Evolutionary conservation across 2,797 vertebrate species (phyloP).

Genomic region (Tarsius wallacei): DNA sequence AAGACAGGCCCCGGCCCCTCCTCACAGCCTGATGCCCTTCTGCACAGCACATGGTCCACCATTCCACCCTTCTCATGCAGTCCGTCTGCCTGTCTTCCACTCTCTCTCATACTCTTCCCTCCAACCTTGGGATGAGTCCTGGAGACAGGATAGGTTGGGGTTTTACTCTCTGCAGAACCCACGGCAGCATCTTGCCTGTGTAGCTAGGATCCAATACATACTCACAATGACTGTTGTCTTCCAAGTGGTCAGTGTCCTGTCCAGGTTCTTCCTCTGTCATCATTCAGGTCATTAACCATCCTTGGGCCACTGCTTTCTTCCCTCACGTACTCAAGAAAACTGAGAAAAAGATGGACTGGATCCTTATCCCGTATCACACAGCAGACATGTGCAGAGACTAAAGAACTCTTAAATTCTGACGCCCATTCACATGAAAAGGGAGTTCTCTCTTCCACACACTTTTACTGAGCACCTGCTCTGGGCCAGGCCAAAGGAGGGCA

Average conservation of each 20-base stretch:
- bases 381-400: neutral
- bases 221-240: neutral
- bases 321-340: too few relatives aligned
- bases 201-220: neutral
- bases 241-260: neutral
- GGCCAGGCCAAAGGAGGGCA: neutral
- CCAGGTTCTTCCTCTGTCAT: accelerated
- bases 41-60: accelerated
- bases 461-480: neutral
- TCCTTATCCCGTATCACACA: too few relatives aligned
- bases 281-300: neutral
- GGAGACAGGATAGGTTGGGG: neutral
- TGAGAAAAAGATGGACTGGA: too few relatives aligned
- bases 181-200: neutral
- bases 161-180: neutral
- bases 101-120: too few relatives aligned
- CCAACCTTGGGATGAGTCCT: neutral
- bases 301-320: neutral
- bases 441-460: neutral
- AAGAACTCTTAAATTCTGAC: neutral
- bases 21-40: accelerated
- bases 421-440: too few relatives aligned
- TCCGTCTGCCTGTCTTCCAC: accelerated
- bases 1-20: neutral
- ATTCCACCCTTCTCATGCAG: accelerated